Base-by-base conservation (phyloP, 92 coral and sea anemone species). In the Micromussa lordhowensis region DNA sequence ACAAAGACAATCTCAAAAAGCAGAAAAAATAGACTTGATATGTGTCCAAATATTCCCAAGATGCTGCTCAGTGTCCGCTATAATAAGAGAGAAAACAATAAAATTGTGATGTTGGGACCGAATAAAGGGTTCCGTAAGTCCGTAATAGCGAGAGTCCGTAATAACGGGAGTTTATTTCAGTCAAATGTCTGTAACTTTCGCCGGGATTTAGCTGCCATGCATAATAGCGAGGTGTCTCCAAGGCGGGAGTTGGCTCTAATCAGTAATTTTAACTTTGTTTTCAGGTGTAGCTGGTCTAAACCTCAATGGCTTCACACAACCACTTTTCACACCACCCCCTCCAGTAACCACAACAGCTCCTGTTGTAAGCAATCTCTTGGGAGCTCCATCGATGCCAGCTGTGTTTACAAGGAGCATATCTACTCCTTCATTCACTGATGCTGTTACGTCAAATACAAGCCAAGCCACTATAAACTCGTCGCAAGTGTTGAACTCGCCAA, bases 271-370 rank as follows among this genome's bases (percentile, higher is more conserved):
- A 28, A 14, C 19, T 35, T 53, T 78, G 21, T 22, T 53, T 78
- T 75, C 83, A 86, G 89, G 82, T 40, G 77, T 86, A 30, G 83
- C 76, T 68, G 83, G 77, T 61, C 49, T 86, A 29, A 63, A 64
- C 7, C 89, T 86, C 31, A 77, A 86, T 66, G 89, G 89, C 22
- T 32, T 32, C 32, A 78, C 51, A 5, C 89, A 74, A 15, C 81
- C 88, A 5, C 66, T 86, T 51, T 77, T 75, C 78, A 59, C 87
- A 10, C 80, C 68, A 24, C 29, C 80, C 4, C 90, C 92, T 3
- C 75, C 92, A 38, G 90, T 85, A 7, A 79, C 89, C 16, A 70
- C 78, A 34, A 15, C 92, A 21, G 79, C 78, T 34, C 83, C 91
- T 59, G 58, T 70, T 77, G 81, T 84, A 28, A 85, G 2, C 15